Evolutionary conservation across 1,140 invertebrate species (phyloP), one percentile per base, ranked within the genome.

Genomic region (Pantala flavescens): DNA sequence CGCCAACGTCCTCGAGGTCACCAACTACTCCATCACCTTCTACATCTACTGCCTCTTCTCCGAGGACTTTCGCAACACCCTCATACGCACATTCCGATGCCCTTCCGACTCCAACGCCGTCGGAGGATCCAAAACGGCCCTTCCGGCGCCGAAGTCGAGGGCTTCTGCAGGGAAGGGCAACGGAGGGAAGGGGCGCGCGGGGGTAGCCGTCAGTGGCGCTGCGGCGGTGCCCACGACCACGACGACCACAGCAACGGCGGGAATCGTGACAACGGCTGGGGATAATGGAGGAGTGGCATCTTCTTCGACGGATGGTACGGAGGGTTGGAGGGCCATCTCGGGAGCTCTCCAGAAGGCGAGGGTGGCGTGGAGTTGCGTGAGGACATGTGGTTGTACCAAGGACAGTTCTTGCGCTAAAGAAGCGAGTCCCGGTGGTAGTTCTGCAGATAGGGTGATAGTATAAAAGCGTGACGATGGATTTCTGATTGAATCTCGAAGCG

Each of bases 11-110:
- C 80, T 92, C 76, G 91, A 92, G 81, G 84, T 92, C 23, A 87
- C 87, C 75, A 91, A 92, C 80, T 92, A 91, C 79, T 91, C 91
- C 55, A 86, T 91, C 70, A 92, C 90, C 3, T 92, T 92, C 82
- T 92, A 92, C 80, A 91, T 92, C 70, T 92, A 92, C 81, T 91
- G 90, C 77, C 81, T 91, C 71, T 92, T 91, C 80, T 91, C 90
- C 43, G 88, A 90, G 78, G 90, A 92, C 77, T 91, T 91, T 78
- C 85, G 90, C 16, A 88, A 87, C 77, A 92, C 90, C 0, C 83
- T 92, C 76, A 80, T 91, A 28, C 82, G 86, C 21, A 91, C 88
- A 0, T 83, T 90, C 28, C 87, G 87, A 43, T 88, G 87, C 80
- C 87, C 88, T 0, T 86, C 84, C 83, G 78, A 78, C 73, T 71